A percentile compares a stretch with the other conserved stretches of the same genome.
These are phyloP conservation scores for Thamnaconus septentrionalis DNA, from an alignment of 2,113 vertebrate genomes.

Conservation along the genomic window DNA sequence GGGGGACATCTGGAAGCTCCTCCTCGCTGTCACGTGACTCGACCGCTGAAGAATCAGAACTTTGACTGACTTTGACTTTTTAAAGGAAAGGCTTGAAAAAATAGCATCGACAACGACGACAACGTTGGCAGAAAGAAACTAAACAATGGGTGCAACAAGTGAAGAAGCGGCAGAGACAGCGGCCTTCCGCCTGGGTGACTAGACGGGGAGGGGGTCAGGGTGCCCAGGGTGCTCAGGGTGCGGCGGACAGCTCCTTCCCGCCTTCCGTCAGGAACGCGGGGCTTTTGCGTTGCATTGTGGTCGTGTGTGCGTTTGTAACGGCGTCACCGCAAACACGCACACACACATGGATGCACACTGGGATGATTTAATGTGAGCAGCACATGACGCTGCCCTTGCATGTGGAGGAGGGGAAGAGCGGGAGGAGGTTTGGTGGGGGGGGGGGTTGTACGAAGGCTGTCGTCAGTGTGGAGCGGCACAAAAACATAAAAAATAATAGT, in stretches of 20 bases:
- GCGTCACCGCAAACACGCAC: neutral
- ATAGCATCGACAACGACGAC: too few relatives aligned
- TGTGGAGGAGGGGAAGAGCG: too few relatives aligned
- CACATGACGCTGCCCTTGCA: constrained; percentile 12
- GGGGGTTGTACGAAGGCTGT: constrained; percentile 16
- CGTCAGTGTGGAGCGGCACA: constrained; percentile 11
- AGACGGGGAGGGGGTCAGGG: constrained; percentile 17
- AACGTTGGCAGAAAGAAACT: too few relatives aligned
- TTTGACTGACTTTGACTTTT: too few relatives aligned
- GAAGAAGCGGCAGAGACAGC: too few relatives aligned
- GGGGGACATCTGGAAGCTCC: too few relatives aligned
- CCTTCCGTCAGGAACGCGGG: neutral
- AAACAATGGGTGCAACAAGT: too few relatives aligned
- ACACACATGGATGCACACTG: constrained; percentile 10
- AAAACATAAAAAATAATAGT: constrained; percentile 16
- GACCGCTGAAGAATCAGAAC: too few relatives aligned
- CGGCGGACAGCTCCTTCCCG: constrained; percentile 4
- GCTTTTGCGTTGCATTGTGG: constrained; percentile 47
- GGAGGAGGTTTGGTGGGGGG: neutral
- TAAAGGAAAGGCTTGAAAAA: too few relatives aligned
- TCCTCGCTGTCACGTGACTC: too few relatives aligned
- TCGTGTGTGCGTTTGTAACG: constrained; percentile 24
- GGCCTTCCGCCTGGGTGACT: constrained; percentile 1
- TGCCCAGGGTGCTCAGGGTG: constrained; percentile 1
- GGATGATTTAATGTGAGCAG: constrained; percentile 20